Evolutionary conservation across 2,113 vertebrate genomes (phyloP).

Genomic region (Hirundichthys speculiger): DNA sequence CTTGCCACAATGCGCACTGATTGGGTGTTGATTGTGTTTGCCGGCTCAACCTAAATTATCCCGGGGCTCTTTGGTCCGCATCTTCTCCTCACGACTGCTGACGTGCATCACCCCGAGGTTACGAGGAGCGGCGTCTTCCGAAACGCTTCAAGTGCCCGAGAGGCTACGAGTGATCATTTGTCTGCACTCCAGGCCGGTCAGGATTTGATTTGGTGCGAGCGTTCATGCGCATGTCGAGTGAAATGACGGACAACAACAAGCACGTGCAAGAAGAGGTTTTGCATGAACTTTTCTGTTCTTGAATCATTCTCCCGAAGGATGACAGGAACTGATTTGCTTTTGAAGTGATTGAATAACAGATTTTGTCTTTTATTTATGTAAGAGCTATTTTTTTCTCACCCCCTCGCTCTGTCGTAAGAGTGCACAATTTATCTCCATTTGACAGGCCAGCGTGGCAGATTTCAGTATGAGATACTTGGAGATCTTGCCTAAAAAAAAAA

Average conservation of each 20-base stretch:
- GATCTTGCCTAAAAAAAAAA: no score
- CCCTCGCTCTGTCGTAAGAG: neutral
- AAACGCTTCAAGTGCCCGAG: conserved; percentile 45
- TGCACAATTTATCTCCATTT: neutral
- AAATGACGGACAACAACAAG: no score
- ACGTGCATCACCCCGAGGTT: conserved; percentile 28
- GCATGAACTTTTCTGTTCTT: conserved; percentile 12
- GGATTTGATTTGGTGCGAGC: conserved; percentile 43
- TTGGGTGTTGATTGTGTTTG: conserved; percentile 70
- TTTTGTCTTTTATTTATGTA: neutral
- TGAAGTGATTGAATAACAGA: conserved; percentile 30
- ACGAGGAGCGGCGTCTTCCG: conserved; percentile 19
- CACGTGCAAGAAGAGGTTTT: conserved; percentile 4
- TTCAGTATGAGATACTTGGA: neutral
- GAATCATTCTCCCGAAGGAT: conserved; percentile 17
- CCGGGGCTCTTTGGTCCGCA: conserved; percentile 35
- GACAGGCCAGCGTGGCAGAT: neutral
- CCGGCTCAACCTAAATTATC: conserved; percentile 63
- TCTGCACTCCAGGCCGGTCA: conserved; percentile 38
- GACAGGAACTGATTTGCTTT: conserved; percentile 1
- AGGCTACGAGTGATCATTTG: conserved; percentile 53
- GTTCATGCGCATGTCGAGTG: no score
- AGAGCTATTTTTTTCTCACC: neutral
- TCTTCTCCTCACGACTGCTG: conserved; percentile 54
- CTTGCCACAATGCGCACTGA: conserved; percentile 61